Conservation (phyloP, 2,888 invertebrate species). For the Coleophora deauratella region DNA sequence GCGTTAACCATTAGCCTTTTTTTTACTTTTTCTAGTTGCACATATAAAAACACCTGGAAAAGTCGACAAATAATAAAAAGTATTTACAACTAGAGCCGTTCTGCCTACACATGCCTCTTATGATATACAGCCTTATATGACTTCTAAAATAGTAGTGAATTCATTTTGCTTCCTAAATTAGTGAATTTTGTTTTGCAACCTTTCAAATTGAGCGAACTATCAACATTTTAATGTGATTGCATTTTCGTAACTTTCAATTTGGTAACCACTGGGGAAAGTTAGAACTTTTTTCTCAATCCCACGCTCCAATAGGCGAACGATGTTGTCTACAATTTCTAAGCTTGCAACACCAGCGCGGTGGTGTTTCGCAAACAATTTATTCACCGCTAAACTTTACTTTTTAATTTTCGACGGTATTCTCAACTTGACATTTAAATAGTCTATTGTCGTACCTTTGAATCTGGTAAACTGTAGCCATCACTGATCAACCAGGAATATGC, state of each 20-base stretch:
- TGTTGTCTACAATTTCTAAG: conserved; percentile 60
- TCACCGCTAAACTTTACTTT: conserved; percentile 20
- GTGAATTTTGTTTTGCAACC: conserved; percentile 24
- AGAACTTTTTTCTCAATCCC: conserved; percentile 63
- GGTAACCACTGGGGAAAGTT: conserved; percentile 55
- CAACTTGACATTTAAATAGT: conserved; percentile 21
- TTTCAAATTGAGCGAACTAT: not conserved
- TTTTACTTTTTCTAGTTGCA: too few species aligned
- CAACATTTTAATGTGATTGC: conserved; percentile 8
- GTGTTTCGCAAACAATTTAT: conserved; percentile 52
- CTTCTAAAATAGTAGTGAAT: too few species aligned
- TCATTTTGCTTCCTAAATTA: too few species aligned
- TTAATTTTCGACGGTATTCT: conserved; percentile 33
- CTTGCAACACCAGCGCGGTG: conserved; percentile 51
- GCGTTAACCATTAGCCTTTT: too few species aligned
- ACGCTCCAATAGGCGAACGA: conserved; percentile 64
- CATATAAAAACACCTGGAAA: too few species aligned
- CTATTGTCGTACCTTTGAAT: not conserved
- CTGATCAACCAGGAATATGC: too few species aligned
- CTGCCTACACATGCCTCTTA: too few species aligned
- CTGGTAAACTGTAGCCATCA: too few species aligned
- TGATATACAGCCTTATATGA: too few species aligned
- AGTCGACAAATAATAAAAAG: too few species aligned
- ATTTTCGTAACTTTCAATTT: conserved; percentile 57
- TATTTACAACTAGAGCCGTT: too few species aligned